phyloP scores from a whole-genome alignment of 2,113 vertebrate species.

The Phocoena phocoena region DNA sequence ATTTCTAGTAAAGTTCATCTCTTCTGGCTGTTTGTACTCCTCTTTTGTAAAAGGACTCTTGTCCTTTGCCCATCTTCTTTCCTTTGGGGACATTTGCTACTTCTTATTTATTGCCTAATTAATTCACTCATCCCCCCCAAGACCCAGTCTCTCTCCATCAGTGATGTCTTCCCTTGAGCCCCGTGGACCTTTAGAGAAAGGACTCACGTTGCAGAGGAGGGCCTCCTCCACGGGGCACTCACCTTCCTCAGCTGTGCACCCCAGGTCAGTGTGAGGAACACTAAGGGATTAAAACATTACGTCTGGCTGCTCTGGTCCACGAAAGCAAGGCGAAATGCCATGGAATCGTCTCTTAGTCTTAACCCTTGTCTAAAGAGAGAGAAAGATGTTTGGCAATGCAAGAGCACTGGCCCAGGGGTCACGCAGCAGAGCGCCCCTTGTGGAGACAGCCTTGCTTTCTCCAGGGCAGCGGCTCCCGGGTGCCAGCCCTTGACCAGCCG shows the following conservation, averaged over 20 bases:
- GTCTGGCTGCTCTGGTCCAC: neutral
- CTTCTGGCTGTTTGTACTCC: neutral
- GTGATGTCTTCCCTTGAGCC: neutral
- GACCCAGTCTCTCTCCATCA: neutral
- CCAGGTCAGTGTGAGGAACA: neutral
- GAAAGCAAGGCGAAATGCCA: neutral
- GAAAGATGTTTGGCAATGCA: neutral
- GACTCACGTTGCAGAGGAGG: neutral
- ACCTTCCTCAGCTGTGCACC: neutral
- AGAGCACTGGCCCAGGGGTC: neutral
- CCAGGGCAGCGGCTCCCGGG: neutral
- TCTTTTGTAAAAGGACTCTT: neutral
- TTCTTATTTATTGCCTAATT: neutral
- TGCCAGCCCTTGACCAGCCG: neutral
- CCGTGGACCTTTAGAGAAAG: neutral
- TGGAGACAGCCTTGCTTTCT: neutral
- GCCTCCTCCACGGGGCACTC: neutral
- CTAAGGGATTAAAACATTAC: neutral
- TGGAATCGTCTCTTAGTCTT: neutral
- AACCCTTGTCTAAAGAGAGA: neutral
- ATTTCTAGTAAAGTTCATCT: neutral
- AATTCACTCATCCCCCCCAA: neutral
- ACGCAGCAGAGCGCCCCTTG: accelerated
- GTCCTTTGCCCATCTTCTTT: neutral
- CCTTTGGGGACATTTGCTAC: neutral